A percentile compares a stretch with the other conserved stretches of the same genome.
phyloP scores from a whole-genome alignment of 2,888 invertebrate species.

The Xylocampa areola region DNA sequence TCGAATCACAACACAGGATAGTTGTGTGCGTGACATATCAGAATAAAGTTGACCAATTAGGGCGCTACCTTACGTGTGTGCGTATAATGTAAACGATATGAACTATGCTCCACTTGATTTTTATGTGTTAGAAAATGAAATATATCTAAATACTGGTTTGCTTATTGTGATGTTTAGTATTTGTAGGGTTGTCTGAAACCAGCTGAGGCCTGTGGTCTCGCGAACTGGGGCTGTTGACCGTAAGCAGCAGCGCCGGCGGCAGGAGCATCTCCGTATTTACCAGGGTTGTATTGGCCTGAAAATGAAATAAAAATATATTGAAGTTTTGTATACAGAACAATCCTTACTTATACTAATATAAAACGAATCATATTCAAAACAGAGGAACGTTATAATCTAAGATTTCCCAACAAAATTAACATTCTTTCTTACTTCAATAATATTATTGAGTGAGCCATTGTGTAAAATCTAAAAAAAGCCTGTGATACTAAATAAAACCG shows the following conservation, averaged over 20 bases:
- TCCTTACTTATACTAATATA: no score
- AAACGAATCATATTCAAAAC: no score
- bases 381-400: no score
- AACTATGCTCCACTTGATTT: conserved; percentile 57
- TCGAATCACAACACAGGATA: conserved; percentile 3
- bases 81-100: conserved; percentile 33
- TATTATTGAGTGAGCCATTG: no score
- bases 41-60: conserved; percentile 44
- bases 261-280: conserved; percentile 77
- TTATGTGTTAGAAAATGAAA: conserved; percentile 44
- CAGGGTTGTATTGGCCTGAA: conserved; percentile 85
- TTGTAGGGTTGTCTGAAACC: conserved; percentile 83
- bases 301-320: conserved; percentile 46
- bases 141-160: conserved; percentile 46
- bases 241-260: conserved; percentile 54
- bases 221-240: conserved; percentile 69
- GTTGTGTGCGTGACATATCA: conserved; percentile 1
- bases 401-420: no score
- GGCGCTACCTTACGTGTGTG: conserved; percentile 15
- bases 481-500: no score
- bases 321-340: neutral
- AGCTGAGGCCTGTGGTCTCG: conserved; percentile 75
- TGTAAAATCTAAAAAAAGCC: no score
- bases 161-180: conserved; percentile 69
- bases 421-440: no score